Percentiles rank a stretch among this genome's conserved stretches.
phyloP scores from a whole-genome alignment of 2,888 invertebrate genomes.

The Margaritifera margaritifera region DNA sequence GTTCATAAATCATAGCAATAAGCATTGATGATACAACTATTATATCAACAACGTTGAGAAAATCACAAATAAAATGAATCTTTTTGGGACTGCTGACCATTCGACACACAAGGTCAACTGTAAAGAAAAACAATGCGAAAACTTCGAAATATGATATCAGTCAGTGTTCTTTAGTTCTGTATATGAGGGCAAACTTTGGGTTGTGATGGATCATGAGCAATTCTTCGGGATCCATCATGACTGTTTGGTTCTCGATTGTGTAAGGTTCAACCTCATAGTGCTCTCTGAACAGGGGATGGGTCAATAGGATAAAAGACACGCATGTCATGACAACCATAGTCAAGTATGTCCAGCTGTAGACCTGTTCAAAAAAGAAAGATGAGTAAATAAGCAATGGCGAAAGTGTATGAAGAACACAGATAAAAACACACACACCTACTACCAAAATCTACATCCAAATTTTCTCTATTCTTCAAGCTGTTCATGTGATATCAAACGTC shows the following conservation, averaged over 20 bases:
- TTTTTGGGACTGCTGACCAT: slow-evolving; percentile 46
- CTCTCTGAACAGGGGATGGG: slow-evolving; percentile 30
- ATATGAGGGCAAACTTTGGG: slow-evolving; percentile 13
- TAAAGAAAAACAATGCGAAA: slow-evolving; percentile 57
- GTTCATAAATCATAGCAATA: slow-evolving; percentile 9
- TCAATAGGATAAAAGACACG: slow-evolving; percentile 34
- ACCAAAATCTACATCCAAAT: too few relatives aligned
- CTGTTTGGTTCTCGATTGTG: slow-evolving; percentile 15
- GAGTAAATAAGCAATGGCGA: too few relatives aligned
- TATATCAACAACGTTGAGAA: slow-evolving; percentile 39
- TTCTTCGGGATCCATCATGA: slow-evolving; percentile 10
- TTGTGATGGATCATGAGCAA: slow-evolving; percentile 16
- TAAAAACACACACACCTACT: too few relatives aligned
- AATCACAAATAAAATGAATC: slow-evolving; percentile 36
- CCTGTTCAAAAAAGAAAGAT: slow-evolving; percentile 11
- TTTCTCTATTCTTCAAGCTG: too few relatives aligned
- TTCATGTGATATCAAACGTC: too few relatives aligned
- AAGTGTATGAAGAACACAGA: too few relatives aligned
- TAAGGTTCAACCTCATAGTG: slow-evolving; percentile 1
- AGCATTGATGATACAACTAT: slow-evolving; percentile 35
- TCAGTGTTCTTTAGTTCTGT: slow-evolving; percentile 27
- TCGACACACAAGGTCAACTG: slow-evolving; percentile 53
- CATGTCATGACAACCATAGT: slow-evolving; percentile 35
- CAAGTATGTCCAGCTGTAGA: slow-evolving; percentile 33
- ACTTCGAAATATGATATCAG: slow-evolving; percentile 49